A percentile compares a stretch with the other conserved stretches of the same genome.
phyloP scores from a whole-genome alignment of 2,888 invertebrate species.

The Ernsta delagoae region DNA sequence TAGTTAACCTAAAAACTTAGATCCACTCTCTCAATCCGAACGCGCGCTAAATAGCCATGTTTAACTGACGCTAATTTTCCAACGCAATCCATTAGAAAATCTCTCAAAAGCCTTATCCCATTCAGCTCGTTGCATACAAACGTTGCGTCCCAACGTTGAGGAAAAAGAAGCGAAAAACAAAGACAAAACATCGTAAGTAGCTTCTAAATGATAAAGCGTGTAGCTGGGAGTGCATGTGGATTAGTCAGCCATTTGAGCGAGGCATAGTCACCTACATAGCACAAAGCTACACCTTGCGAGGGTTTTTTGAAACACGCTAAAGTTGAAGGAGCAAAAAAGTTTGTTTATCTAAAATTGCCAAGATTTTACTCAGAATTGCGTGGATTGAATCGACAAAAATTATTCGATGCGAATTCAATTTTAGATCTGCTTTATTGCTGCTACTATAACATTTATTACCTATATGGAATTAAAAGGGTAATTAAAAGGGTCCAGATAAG shows the following conservation, averaged over 20 bases:
- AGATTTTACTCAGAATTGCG: too few relatives aligned
- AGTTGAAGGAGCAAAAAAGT: too few relatives aligned
- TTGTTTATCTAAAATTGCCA: too few relatives aligned
- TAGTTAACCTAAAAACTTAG: neutral
- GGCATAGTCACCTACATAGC: too few relatives aligned
- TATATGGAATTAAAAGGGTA: too few relatives aligned
- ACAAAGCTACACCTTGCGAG: too few relatives aligned
- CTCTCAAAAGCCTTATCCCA: slow-evolving; percentile 27
- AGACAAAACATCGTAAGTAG: slow-evolving; percentile 37
- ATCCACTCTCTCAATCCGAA: neutral
- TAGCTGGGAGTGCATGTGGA: slow-evolving; percentile 15
- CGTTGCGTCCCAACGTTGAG: slow-evolving; percentile 12
- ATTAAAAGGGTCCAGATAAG: too few relatives aligned
- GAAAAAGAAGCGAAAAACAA: slow-evolving; percentile 15
- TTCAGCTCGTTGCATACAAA: slow-evolving; percentile 21
- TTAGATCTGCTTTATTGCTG: too few relatives aligned
- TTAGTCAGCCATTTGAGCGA: slow-evolving; percentile 27
- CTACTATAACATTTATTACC: too few relatives aligned
- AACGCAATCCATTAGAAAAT: slow-evolving; percentile 36
- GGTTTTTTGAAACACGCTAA: too few relatives aligned
- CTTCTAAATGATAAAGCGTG: slow-evolving; percentile 35
- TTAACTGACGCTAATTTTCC: slow-evolving; percentile 28
- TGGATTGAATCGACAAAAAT: too few relatives aligned
- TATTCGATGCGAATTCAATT: too few relatives aligned
- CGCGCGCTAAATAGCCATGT: neutral